Conservation (phyloP, 2,113 vertebrate genomes). For the Calyptommatus sinebrachiatus region DNA sequence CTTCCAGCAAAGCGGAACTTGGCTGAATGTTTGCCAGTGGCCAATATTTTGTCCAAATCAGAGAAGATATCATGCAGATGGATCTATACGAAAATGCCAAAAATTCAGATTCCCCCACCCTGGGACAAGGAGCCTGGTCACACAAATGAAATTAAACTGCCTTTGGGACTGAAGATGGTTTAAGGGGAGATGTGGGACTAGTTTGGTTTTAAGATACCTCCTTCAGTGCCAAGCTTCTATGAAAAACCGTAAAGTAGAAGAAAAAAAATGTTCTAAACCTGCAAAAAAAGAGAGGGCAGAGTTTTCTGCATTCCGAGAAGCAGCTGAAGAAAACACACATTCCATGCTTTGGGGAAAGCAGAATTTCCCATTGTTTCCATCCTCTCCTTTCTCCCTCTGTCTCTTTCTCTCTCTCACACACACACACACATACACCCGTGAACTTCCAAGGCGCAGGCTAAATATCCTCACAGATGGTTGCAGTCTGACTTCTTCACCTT, state of each 20-base stretch:
- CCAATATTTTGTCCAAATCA: too few relatives aligned
- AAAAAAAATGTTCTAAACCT: not conserved
- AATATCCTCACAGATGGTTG: not conserved
- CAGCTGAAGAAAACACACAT: not conserved
- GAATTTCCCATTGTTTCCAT: not conserved
- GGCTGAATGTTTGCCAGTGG: too few relatives aligned
- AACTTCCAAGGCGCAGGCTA: not conserved
- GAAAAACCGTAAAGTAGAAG: not conserved
- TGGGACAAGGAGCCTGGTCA: too few relatives aligned
- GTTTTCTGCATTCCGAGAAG: not conserved
- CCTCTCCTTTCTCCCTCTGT: not conserved
- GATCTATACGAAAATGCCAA: too few relatives aligned
- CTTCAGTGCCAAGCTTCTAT: not conserved
- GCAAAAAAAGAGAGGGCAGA: not conserved
- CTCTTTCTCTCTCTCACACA: too few relatives aligned
- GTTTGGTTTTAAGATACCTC: too few relatives aligned
- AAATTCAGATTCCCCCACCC: too few relatives aligned
- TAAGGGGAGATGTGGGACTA: too few relatives aligned
- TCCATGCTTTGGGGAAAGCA: not conserved
- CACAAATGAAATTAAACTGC: too few relatives aligned
- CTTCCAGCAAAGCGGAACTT: too few relatives aligned
- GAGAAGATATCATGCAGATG: too few relatives aligned
- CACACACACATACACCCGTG: not conserved
- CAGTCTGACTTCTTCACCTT: not conserved
- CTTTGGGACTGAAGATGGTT: too few relatives aligned